Evolutionary conservation across 1,140 invertebrate genomes (phyloP), one percentile per base, ranked within the genome.

Genomic region (Oncopodura yosiiana): DNA sequence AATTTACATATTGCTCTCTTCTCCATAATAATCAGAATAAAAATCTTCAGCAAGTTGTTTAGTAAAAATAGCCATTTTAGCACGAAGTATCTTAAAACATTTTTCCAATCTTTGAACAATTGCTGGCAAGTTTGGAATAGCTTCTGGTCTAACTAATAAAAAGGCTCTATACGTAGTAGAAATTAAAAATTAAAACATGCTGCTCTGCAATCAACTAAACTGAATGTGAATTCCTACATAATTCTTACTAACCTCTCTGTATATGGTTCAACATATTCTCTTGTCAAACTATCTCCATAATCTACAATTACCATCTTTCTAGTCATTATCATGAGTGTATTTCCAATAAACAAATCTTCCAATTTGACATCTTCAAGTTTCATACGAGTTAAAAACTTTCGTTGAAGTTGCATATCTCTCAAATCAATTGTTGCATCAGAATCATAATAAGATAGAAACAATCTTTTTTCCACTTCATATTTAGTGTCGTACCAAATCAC

Each of bases 381-480:
- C 5, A 80, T 81, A 62, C 85, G 74, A 62, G 80, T 80, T 38
- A 93, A 69, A 71, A 92, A 92, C n/a, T n/a, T n/a, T n/a, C n/a
- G n/a, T n/a, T n/a, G n/a, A n/a, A n/a, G n/a, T n/a, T n/a, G n/a
- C n/a, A n/a, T n/a, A n/a, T n/a, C n/a, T n/a, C n/a, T n/a, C n/a
- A n/a, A n/a, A n/a, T n/a, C n/a, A n/a, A n/a, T n/a, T n/a, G n/a
- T n/a, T n/a, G n/a, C n/a, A n/a, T n/a, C n/a, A n/a, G n/a, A n/a
- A n/a, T n/a, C n/a, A n/a, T n/a, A n/a, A n/a, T n/a, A n/a, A n/a
- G n/a, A n/a, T n/a, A n/a, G n/a, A n/a, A n/a, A n/a, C n/a, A n/a
- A n/a, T n/a, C n/a, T n/a, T n/a, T n/a, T n/a, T n/a, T n/a, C n/a
- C n/a, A n/a, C n/a, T n/a, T n/a, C n/a, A n/a, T n/a, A n/a, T n/a